Evolutionary conservation across 2,797 vertebrate species (phyloP).

Genomic region (Gymnothorax javanicus): DNA sequence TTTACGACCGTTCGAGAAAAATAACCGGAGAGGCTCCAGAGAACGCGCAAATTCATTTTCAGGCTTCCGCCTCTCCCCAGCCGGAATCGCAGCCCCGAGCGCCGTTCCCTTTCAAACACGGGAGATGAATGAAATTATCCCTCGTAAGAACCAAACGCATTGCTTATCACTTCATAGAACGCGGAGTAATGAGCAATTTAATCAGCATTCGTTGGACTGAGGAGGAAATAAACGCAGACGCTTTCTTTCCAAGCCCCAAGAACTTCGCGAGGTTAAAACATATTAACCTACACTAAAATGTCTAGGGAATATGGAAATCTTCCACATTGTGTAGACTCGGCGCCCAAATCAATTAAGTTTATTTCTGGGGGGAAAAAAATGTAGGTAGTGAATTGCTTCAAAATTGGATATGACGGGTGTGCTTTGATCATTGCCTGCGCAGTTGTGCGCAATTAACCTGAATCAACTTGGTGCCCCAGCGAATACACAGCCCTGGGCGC

Average conservation of each 20-base stretch:
- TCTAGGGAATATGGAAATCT: constrained; percentile 40
- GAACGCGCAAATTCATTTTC: too few relatives aligned
- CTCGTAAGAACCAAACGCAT: background rate
- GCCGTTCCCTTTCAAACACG: background rate
- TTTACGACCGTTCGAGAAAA: too few relatives aligned
- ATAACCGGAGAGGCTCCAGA: too few relatives aligned
- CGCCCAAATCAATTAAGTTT: constrained; percentile 49
- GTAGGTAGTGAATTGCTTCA: constrained; percentile 44
- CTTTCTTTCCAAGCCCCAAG: background rate
- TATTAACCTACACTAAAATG: constrained; percentile 39
- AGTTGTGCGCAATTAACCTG: constrained; percentile 53
- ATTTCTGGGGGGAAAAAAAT: constrained; percentile 27
- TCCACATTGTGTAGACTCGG: constrained; percentile 43
- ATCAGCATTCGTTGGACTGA: background rate
- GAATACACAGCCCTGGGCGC: constrained; percentile 26
- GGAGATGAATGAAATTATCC: background rate
- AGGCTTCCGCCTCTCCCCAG: background rate
- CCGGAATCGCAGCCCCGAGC: background rate
- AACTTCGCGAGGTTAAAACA: constrained; percentile 34
- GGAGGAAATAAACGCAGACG: background rate
- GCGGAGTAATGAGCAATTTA: background rate
- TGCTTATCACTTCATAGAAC: background rate
- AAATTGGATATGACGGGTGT: constrained; percentile 48
- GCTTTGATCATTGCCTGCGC: constrained; percentile 54
- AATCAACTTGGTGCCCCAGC: constrained; percentile 52